Evolutionary conservation across 2,113 vertebrate genomes (phyloP).

Genomic region (Catharus bicknelli): DNA sequence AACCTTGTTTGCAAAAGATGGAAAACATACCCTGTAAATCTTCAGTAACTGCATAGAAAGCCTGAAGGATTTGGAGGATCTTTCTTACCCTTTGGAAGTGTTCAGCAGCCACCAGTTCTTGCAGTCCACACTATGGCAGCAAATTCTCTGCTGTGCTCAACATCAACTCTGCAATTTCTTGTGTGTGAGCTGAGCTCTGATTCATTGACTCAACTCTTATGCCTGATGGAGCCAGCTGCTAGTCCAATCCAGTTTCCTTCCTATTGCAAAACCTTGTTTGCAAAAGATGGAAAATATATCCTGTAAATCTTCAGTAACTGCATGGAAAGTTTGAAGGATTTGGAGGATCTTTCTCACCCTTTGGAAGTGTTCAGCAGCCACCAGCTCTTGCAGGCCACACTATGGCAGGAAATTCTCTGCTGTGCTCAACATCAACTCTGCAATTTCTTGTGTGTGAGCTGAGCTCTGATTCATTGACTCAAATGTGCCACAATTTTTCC

Average conservation of each 20-base stretch:
- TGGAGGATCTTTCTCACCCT: not conserved
- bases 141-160: accelerated
- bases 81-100: not conserved
- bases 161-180: not conserved
- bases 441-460: not conserved
- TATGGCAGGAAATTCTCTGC: not conserved
- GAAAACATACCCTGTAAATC: not conserved
- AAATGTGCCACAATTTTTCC: not conserved
- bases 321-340: not conserved
- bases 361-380: accelerated
- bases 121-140: not conserved
- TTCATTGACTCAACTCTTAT: not conserved
- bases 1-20: not conserved
- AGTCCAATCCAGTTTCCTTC: constrained; percentile 8
- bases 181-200: not conserved
- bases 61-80: not conserved
- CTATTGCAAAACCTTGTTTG: not conserved
- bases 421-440: not conserved
- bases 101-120: accelerated
- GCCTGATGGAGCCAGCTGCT: not conserved
- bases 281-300: not conserved
- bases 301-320: not conserved
- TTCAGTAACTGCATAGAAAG: not conserved
- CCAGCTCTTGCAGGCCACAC: not conserved
- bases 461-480: not conserved